Conservation (phyloP, 2,113 vertebrate genomes). For the Cryptotis parvus region DNA sequence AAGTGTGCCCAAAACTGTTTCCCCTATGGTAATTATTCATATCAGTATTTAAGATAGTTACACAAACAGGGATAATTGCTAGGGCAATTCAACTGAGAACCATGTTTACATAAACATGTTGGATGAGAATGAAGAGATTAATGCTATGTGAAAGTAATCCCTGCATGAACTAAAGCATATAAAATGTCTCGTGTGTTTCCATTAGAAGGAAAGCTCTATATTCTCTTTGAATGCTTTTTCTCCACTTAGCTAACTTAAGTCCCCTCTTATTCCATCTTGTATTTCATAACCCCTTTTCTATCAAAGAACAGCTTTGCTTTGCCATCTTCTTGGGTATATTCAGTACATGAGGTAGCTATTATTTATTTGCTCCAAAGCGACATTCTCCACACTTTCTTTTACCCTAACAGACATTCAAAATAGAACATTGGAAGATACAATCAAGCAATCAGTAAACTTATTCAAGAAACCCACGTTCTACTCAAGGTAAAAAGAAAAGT, state of each 20-base stretch:
- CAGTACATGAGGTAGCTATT: neutral
- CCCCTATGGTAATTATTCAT: conserved; percentile 21
- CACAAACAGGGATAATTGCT: conserved; percentile 74
- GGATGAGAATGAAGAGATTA: neutral
- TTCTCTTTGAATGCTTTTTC: neutral
- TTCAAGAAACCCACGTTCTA: neutral
- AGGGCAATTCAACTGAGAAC: conserved; percentile 65
- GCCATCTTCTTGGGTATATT: neutral
- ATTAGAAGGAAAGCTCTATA: neutral
- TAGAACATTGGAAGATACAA: neutral
- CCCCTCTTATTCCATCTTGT: neutral
- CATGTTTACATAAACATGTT: conserved; percentile 41
- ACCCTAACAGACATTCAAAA: neutral
- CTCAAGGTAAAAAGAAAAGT: neutral
- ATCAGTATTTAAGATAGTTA: conserved; percentile 73
- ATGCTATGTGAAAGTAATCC: neutral
- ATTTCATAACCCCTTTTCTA: neutral
- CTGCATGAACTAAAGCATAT: neutral
- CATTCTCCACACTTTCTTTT: neutral
- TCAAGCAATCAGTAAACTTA: neutral
- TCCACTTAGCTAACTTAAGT: neutral
- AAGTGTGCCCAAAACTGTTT: conserved; percentile 33
- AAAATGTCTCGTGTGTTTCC: neutral
- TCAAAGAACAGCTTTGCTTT: neutral
- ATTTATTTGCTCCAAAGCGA: neutral